Conservation (phyloP, 2,888 invertebrate species). For the Agrochola litura region DNA sequence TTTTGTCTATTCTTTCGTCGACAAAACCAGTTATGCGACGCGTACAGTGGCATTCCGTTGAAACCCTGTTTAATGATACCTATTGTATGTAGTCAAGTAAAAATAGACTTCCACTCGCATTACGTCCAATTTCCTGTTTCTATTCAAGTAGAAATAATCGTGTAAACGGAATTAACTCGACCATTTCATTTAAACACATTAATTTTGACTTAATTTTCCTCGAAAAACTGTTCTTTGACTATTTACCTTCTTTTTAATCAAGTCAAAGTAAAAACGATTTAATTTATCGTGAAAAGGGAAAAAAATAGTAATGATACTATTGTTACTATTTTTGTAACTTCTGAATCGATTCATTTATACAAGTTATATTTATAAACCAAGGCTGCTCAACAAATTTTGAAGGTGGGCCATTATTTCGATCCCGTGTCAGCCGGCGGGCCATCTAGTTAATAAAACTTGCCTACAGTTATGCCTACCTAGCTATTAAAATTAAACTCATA, state of each 20-base stretch:
- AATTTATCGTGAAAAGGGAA: not conserved
- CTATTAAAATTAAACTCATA: too few species aligned
- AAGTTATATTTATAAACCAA: not conserved
- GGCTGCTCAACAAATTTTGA: too few species aligned
- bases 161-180: constrained; percentile 48
- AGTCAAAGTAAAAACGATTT: constrained; percentile 16
- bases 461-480: too few species aligned
- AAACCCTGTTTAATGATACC: not conserved
- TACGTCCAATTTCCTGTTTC: constrained; percentile 69
- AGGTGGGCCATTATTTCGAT: too few species aligned
- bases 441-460: too few species aligned
- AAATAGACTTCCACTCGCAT: constrained; percentile 42
- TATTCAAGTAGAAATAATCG: constrained; percentile 50
- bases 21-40: too few species aligned
- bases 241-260: constrained; percentile 30
- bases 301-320: not conserved
- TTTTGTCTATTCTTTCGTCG: too few species aligned
- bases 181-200: constrained; percentile 14
- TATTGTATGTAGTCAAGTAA: constrained; percentile 1
- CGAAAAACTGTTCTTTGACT: not conserved
- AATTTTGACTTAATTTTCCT: constrained; percentile 12
- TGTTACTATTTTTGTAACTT: not conserved
- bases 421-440: too few species aligned
- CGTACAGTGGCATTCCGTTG: not conserved
- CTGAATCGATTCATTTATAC: not conserved